Evolutionary conservation across 92 coral and sea anemone genomes (phyloP).

Genomic region (Zoanthus gigantus): DNA sequence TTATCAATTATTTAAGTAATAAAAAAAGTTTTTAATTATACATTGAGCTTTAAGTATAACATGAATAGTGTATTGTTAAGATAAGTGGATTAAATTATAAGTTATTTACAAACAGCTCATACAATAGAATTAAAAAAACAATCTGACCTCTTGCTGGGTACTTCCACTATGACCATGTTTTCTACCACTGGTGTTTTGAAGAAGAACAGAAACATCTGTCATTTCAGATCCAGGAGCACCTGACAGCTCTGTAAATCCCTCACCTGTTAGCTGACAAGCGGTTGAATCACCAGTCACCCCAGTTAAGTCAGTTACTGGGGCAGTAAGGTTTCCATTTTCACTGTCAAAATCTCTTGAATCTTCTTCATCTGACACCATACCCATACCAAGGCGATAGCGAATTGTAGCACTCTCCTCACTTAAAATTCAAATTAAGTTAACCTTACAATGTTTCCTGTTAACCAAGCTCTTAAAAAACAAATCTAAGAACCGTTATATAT

Average conservation of each 20-base stretch:
- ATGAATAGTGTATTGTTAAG: not conserved
- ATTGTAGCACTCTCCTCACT: slow-evolving; percentile 98
- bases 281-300: slow-evolving; percentile 65
- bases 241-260: slow-evolving; percentile 47
- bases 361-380: slow-evolving; percentile 89
- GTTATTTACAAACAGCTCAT: not conserved
- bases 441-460: no score
- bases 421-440: not conserved
- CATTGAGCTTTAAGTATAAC: no score
- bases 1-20: no score
- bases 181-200: slow-evolving; percentile 12
- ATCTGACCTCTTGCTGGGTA: slow-evolving; percentile 16
- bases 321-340: slow-evolving; percentile 68
- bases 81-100: not conserved
- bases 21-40: no score
- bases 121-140: not conserved
- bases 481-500: no score
- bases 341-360: slow-evolving; percentile 83
- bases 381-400: slow-evolving; percentile 90
- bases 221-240: slow-evolving; percentile 57
- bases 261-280: slow-evolving; percentile 25
- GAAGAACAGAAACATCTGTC: slow-evolving; percentile 51
- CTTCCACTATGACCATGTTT: slow-evolving; percentile 17
- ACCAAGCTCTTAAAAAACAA: no score
- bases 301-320: slow-evolving; percentile 62